Conservation (phyloP, 2,113 vertebrate species). For the Mesitornis unicolor region DNA sequence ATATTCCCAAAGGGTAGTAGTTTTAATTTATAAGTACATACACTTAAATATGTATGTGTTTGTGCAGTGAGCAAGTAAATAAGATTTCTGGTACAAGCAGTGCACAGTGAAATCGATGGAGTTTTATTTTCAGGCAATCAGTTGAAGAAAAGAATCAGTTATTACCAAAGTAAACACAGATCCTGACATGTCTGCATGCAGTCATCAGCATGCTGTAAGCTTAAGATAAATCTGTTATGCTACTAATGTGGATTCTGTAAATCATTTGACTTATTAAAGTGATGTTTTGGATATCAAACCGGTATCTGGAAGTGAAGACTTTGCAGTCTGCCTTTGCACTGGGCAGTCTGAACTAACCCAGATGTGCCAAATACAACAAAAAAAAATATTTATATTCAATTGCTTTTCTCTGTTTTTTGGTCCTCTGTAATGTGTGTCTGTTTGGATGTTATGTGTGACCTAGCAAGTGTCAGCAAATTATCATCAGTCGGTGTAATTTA, state of each 20-base stretch:
- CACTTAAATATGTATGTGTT: not conserved
- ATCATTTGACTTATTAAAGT: not conserved
- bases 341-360: not conserved
- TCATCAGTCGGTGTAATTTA: not conserved
- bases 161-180: not conserved
- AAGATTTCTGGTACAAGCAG: not conserved
- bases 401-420: not conserved
- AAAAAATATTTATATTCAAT: not conserved
- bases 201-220: not conserved
- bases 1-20: not conserved
- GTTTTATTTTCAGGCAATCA: not conserved
- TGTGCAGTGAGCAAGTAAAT: not conserved
- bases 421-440: not conserved
- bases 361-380: not conserved
- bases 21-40: not conserved
- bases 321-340: not conserved
- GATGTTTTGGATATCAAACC: not conserved
- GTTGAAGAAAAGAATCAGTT: not conserved
- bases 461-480: not conserved
- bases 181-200: not conserved
- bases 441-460: accelerated
- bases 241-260: not conserved
- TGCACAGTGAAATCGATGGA: not conserved
- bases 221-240: not conserved
- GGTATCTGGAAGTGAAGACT: not conserved